Conservation (phyloP, 1,140 invertebrate genomes). For the Trichonephila clavata region DNA sequence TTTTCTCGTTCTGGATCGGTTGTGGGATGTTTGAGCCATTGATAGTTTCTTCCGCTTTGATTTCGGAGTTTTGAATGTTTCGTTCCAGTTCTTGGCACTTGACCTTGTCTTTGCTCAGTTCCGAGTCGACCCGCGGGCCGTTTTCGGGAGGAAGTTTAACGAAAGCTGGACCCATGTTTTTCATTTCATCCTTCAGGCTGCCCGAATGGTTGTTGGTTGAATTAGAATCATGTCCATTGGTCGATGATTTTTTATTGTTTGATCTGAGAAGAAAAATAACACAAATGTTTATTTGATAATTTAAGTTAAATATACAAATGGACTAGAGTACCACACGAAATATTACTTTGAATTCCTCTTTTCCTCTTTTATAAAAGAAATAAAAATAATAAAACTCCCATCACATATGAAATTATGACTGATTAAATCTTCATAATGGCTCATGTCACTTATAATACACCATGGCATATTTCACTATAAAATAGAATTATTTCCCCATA, state of each 20-base stretch:
- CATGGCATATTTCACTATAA: too few relatives aligned
- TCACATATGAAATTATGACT: too few relatives aligned
- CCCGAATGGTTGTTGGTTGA: neutral
- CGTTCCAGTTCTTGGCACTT: neutral
- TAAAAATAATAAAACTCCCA: neutral
- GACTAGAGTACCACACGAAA: too few relatives aligned
- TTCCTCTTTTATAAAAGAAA: too few relatives aligned
- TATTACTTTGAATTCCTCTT: too few relatives aligned
- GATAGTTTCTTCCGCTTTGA: neutral
- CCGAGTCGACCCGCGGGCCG: neutral
- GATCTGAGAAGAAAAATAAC: neutral
- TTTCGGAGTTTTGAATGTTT: neutral
- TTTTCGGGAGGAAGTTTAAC: conserved; percentile 55
- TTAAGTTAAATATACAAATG: too few relatives aligned
- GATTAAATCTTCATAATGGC: too few relatives aligned
- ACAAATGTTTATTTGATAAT: too few relatives aligned
- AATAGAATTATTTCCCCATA: too few relatives aligned
- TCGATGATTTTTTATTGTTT: neutral
- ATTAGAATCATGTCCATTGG: neutral
- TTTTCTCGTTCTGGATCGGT: neutral
- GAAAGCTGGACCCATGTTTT: conserved; percentile 27
- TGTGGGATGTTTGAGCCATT: neutral
- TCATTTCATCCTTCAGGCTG: neutral
- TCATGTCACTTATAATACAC: too few relatives aligned
- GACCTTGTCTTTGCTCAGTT: neutral